Base-by-base conservation (phyloP, 2,888 invertebrate species). In the Torymus tubicola region DNA sequence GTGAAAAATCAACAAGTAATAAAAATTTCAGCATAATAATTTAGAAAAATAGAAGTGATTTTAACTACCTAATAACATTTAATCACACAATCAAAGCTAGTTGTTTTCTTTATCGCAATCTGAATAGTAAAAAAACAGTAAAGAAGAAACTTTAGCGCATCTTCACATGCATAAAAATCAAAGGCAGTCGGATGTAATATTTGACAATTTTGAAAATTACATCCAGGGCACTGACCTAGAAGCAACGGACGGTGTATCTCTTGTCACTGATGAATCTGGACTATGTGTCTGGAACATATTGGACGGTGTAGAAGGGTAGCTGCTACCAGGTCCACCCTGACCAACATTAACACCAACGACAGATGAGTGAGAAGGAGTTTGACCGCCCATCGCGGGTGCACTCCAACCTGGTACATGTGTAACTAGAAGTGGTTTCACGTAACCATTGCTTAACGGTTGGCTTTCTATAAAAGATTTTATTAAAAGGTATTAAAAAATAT, bases 381-480 rank as follows among this genome's bases (percentile, higher is more conserved):
- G 88, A 71, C 88, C 87, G n/a, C 91, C 91, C 78, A 88, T 87
- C 5, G 90, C 90, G 2, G 92, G 91, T 50, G 91, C 91, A 82
- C 92, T 92, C 91, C 92, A 93, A 83, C 94, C 94, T 57, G 97
- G 97, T 64, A 97, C 94, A 80, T 96, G 96, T 0, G 96, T 97
- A 85, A 96, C 95, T 85, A 98, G 92, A 72, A 95, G 93, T 31
- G 97, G 97, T 89, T 95, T 95, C 81, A 97, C 97, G 91, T 97
- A 97, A 0, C 97, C 97, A 91, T 96, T 96, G 88, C 93, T 94
- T 0, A 94, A 92, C 64, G 92, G 92, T 85, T 93, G 93, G 86
- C 90, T 92, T 85, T 93, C 93, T 93, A 86, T 21, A 61, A 70
- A 69, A 55, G 63, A 65, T n/a, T n/a, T n/a, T n/a, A n/a, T n/a